Evolutionary conservation across 2,113 vertebrate genomes (phyloP).

Genomic region (Leucoraja erinaceus): DNA sequence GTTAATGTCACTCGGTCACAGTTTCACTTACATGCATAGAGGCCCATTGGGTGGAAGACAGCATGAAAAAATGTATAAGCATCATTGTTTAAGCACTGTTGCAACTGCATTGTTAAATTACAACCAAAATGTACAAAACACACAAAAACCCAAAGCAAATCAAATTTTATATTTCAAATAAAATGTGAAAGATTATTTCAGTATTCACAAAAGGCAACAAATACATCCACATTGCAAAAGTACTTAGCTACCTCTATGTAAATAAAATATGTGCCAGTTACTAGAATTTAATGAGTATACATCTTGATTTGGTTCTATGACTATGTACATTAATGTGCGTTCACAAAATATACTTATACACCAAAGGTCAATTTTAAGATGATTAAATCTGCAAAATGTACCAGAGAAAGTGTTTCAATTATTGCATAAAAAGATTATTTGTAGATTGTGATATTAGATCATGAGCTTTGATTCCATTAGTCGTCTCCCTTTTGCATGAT

Average conservation of each 20-base stretch:
- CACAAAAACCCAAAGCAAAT: constrained; percentile 36
- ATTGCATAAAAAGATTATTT: not conserved
- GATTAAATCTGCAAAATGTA: not conserved
- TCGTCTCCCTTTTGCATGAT: not conserved
- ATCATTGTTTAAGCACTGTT: constrained; percentile 58
- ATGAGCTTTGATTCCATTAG: not conserved
- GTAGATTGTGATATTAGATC: not conserved
- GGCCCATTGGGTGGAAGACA: constrained; percentile 91
- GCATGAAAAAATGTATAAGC: constrained; percentile 96
- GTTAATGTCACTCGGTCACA: constrained; percentile 71
- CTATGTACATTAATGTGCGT: not conserved
- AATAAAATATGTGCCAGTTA: not conserved
- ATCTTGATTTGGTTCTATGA: not conserved
- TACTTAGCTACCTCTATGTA: not conserved
- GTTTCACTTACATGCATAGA: constrained; percentile 99
- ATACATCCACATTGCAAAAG: constrained; percentile 28
- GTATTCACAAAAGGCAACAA: not conserved
- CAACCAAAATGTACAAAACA: constrained; percentile 32
- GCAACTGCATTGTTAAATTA: constrained; percentile 34
- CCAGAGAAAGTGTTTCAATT: no score
- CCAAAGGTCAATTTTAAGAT: not conserved
- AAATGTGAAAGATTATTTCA: constrained; percentile 30
- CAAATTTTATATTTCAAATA: constrained; percentile 34
- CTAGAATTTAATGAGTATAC: not conserved
- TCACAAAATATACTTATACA: not conserved